These are phyloP conservation scores for Tiaroga cobitis DNA, from an alignment of 2,797 vertebrate species.

Conservation along the genomic window DNA sequence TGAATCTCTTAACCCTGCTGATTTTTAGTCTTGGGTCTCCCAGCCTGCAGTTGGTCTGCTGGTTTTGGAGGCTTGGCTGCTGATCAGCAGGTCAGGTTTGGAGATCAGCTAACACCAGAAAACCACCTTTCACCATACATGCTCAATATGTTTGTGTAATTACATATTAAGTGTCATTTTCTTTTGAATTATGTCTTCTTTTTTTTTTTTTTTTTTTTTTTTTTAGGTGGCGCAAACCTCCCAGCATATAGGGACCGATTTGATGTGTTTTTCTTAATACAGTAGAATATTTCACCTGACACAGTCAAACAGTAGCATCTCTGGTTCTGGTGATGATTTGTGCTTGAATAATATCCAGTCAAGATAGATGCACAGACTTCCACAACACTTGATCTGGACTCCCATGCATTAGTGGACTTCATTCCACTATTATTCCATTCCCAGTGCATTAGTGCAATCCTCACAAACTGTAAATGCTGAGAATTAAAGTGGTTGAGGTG, in stretches of 20 bases:
- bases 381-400: neutral
- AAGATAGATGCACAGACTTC: neutral
- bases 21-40: neutral
- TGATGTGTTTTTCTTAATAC: neutral
- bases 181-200: neutral
- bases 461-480: neutral
- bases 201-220: no score
- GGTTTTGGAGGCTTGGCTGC: neutral
- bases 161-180: neutral
- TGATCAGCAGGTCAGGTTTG: neutral
- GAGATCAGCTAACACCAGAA: neutral
- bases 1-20: neutral
- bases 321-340: neutral
- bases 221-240: no score
- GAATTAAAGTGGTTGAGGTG: neutral
- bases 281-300: neutral
- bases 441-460: neutral
- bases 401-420: no score
- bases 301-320: neutral
- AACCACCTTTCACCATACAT: neutral
- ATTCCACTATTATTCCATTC: no score
- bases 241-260: no score
- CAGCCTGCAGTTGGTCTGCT: neutral
- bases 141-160: neutral
- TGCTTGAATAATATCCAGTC: neutral